These are phyloP conservation scores for Australoheros scitulus DNA, from an alignment of 2,113 vertebrate genomes.

Conservation along the genomic window DNA sequence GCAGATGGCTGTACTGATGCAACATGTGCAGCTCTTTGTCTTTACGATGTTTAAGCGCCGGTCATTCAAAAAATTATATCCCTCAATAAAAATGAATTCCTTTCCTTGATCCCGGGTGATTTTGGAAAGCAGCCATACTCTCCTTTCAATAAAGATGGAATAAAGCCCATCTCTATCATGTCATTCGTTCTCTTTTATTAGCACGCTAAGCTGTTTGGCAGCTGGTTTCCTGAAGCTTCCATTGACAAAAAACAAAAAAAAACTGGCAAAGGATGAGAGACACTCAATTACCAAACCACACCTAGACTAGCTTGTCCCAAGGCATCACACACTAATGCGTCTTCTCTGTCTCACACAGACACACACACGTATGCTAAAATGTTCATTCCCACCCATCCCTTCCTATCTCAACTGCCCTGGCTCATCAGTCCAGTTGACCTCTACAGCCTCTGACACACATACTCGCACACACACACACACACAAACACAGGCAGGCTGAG, in stretches of 20 bases:
- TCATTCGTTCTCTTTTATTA: slow-evolving; percentile 46
- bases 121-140: slow-evolving; percentile 23
- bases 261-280: slow-evolving; percentile 65
- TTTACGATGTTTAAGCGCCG: not conserved
- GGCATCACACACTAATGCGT: slow-evolving; percentile 13
- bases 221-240: slow-evolving; percentile 53
- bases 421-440: slow-evolving; percentile 65
- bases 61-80: not conserved
- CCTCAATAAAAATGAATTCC: slow-evolving; percentile 4
- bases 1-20: not conserved
- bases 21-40: slow-evolving; percentile 1
- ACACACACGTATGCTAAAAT: slow-evolving; percentile 18
- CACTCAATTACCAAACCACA: slow-evolving; percentile 38
- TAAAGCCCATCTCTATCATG: slow-evolving; percentile 7
- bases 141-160: slow-evolving; percentile 23
- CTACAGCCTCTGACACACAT: slow-evolving; percentile 28
- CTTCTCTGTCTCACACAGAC: not conserved
- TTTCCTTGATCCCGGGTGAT: slow-evolving; percentile 13
- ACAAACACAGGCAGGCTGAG: slow-evolving; percentile 39
- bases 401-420: slow-evolving; percentile 59
- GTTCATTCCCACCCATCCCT: slow-evolving; percentile 71
- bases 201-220: slow-evolving; percentile 48
- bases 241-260: slow-evolving; percentile 36
- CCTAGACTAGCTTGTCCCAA: slow-evolving; percentile 43
- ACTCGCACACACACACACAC: slow-evolving; percentile 3